Percentiles rank a stretch among this genome's conserved stretches.
Conservation (phyloP, 2,797 vertebrate genomes). For the Champsocephalus esox region DNA sequence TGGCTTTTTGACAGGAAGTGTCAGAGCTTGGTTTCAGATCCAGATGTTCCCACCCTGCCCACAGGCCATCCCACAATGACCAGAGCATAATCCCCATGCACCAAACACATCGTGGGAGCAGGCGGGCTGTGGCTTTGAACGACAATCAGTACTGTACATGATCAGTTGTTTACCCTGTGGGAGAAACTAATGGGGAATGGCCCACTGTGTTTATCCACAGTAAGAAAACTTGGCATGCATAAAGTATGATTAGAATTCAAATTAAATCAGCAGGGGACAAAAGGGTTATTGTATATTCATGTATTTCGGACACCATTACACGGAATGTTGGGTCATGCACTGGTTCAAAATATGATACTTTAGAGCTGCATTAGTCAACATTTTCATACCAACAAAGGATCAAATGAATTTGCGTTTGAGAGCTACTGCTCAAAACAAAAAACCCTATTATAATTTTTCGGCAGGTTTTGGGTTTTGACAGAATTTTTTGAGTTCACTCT, state of each 20-base stretch:
- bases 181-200: conserved; percentile 14
- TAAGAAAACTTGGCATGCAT: conserved; percentile 6
- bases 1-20: conserved; percentile 42
- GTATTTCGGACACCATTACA: not conserved
- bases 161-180: conserved; percentile 27
- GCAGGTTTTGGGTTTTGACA: conserved; percentile 2
- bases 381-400: not conserved
- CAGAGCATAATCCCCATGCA: conserved; percentile 21
- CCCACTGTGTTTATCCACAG: not conserved
- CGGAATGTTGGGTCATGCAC: not conserved
- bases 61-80: conserved; percentile 43
- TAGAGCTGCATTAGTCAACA: not conserved
- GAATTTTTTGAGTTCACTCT: too few species aligned
- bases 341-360: not conserved
- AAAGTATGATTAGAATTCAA: not conserved
- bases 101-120: conserved; percentile 27
- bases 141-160: conserved; percentile 12
- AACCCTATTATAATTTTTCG: not conserved
- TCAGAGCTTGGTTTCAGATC: conserved; percentile 40
- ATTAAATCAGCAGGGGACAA: conserved; percentile 6
- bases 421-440: not conserved
- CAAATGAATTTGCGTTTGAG: not conserved
- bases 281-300: not conserved
- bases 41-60: conserved; percentile 60
- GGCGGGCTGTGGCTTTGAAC: conserved; percentile 22